Evolutionary conservation across 2,113 vertebrate species (phyloP).

Genomic region (Bothrops jararaca): DNA sequence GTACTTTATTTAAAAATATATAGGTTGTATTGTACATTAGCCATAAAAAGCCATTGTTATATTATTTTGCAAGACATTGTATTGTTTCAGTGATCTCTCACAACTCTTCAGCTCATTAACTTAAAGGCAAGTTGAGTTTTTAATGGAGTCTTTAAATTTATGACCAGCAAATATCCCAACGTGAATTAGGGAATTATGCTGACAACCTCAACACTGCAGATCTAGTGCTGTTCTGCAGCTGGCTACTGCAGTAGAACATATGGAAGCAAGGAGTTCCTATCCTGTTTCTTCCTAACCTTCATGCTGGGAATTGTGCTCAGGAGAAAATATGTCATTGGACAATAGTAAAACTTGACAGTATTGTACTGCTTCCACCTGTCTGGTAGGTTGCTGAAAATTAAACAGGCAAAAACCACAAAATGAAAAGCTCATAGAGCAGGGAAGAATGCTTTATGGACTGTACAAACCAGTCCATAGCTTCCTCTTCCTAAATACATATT

Average conservation of each 20-base stretch:
- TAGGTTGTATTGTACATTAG: background rate
- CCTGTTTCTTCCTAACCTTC: constrained; percentile 33
- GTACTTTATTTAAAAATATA: background rate
- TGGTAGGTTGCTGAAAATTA: constrained; percentile 16
- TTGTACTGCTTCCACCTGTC: constrained; percentile 41
- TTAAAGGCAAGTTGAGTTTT: background rate
- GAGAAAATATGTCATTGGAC: constrained; percentile 42
- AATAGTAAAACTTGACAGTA: constrained; percentile 32
- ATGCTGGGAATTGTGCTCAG: background rate
- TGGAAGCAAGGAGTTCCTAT: constrained; percentile 35
- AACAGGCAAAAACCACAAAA: background rate
- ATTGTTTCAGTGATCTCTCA: background rate
- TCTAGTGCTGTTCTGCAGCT: constrained; percentile 33
- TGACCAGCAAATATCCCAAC: background rate
- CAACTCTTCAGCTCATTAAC: background rate
- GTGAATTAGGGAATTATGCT: background rate
- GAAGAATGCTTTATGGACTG: background rate
- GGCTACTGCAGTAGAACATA: constrained; percentile 8
- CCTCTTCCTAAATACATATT: background rate
- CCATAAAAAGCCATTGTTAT: background rate
- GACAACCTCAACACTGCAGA: background rate
- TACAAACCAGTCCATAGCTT: background rate
- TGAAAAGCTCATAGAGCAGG: background rate
- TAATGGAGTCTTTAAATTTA: constrained; percentile 14
- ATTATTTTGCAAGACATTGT: background rate